phyloP scores from a whole-genome alignment of 2,888 invertebrate genomes.

The Sylvicola fuscatus region DNA sequence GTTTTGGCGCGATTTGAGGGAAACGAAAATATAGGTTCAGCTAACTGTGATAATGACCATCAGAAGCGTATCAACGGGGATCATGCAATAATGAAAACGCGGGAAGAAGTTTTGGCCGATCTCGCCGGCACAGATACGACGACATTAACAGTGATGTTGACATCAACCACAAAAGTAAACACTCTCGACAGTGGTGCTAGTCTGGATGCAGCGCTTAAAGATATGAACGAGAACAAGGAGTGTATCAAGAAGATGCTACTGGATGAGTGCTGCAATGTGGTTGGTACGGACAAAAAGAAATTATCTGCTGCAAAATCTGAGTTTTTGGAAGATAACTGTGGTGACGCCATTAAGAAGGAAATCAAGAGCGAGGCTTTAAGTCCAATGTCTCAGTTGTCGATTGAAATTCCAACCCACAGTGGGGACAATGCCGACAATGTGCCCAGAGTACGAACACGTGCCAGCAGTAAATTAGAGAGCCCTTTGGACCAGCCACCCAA shows the following conservation, averaged over 20 bases:
- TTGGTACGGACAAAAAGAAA: too few species aligned
- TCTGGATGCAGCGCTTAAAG: slow-evolving; percentile 2
- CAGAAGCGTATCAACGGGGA: slow-evolving; percentile 20
- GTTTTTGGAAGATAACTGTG: too few species aligned
- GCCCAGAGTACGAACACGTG: slow-evolving; percentile 39
- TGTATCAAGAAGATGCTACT: too few species aligned
- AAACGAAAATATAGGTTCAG: slow-evolving; percentile 21
- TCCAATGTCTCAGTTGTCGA: slow-evolving; percentile 66
- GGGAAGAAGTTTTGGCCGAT: slow-evolving; percentile 9
- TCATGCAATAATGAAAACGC: slow-evolving; percentile 11
- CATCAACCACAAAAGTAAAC: slow-evolving; percentile 1
- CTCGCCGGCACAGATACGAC: not conserved
- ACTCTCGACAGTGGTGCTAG: slow-evolving; percentile 9
- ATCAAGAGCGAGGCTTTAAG: slow-evolving; percentile 30
- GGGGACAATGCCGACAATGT: slow-evolving; percentile 17
- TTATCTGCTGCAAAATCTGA: too few species aligned
- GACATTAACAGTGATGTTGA: not conserved
- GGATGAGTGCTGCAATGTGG: too few species aligned
- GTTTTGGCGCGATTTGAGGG: slow-evolving; percentile 49
- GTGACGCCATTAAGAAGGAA: slow-evolving; percentile 9
- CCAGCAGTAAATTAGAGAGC: slow-evolving; percentile 44
- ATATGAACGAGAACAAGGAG: slow-evolving; percentile 8
- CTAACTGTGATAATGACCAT: slow-evolving; percentile 11
- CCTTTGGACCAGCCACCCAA: slow-evolving; percentile 35
- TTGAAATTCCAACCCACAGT: slow-evolving; percentile 52